Percentiles rank a stretch among this genome's conserved stretches.
phyloP scores from a whole-genome alignment of 2,888 invertebrate genomes.

The Stratiomys singularior region DNA sequence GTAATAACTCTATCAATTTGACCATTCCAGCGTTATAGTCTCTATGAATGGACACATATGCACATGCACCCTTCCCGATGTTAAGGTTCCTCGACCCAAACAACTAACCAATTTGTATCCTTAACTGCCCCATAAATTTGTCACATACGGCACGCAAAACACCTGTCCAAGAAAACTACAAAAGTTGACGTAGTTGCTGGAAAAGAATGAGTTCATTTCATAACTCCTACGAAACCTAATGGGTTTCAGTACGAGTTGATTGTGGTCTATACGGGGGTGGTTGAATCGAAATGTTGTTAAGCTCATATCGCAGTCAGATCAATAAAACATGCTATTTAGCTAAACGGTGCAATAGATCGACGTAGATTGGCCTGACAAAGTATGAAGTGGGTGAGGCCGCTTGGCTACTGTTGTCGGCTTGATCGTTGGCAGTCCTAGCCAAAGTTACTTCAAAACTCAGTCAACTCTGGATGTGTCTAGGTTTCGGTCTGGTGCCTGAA shows the following conservation, averaged over 20 bases:
- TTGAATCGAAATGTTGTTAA: background rate
- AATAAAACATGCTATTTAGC: background rate
- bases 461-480: background rate
- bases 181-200: background rate
- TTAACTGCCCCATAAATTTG: conserved; percentile 27
- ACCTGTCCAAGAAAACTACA: conserved; percentile 29
- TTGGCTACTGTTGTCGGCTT: conserved; percentile 2
- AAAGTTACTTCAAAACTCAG: background rate
- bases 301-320: conserved; percentile 22
- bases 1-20: background rate
- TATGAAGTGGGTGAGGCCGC: conserved; percentile 23
- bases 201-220: conserved; percentile 21
- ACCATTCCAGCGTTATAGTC: too few relatives aligned
- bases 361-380: background rate
- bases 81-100: background rate
- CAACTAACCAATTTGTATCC: conserved; percentile 27
- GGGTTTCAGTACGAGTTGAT: background rate
- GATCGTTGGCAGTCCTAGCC: too few relatives aligned
- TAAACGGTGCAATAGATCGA: background rate
- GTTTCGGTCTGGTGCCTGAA: background rate
- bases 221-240: background rate
- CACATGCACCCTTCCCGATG: background rate
- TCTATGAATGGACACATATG: background rate
- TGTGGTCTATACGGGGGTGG: background rate
- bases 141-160: conserved; percentile 35